Conservation (phyloP, 2,113 vertebrate genomes). For the Eolophus roseicapilla region DNA sequence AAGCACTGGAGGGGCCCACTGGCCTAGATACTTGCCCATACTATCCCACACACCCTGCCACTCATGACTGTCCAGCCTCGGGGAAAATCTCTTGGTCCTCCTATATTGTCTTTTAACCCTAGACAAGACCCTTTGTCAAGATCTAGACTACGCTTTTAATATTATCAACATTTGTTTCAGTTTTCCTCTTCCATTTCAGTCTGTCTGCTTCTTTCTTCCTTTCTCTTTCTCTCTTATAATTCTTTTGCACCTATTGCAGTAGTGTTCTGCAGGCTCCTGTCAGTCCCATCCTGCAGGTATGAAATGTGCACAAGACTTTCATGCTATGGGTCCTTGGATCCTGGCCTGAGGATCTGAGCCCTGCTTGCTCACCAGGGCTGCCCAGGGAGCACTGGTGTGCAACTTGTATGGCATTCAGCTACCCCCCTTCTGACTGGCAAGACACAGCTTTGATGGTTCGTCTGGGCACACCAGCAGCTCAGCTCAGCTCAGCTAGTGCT, state of each 20-base stretch:
- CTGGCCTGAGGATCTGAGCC: not conserved
- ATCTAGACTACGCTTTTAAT: not conserved
- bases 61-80: too few relatives aligned
- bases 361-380: not conserved
- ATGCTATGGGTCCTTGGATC: not conserved
- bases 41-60: too few relatives aligned
- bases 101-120: too few relatives aligned
- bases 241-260: not conserved
- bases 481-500: not conserved
- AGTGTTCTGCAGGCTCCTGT: not conserved
- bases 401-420: not conserved
- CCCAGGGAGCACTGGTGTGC: not conserved
- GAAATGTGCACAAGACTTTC: fast-evolving
- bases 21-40: too few relatives aligned
- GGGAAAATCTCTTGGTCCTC: too few relatives aligned
- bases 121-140: not conserved
- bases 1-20: too few relatives aligned
- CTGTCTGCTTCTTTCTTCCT: not conserved
- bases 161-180: not conserved
- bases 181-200: not conserved
- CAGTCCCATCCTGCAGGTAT: not conserved
- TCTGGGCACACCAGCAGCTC: not conserved
- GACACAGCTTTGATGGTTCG: not conserved
- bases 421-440: not conserved
- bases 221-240: not conserved